Base-by-base conservation (phyloP, 2,797 vertebrate genomes). In the Macrochelys suwanniensis region DNA sequence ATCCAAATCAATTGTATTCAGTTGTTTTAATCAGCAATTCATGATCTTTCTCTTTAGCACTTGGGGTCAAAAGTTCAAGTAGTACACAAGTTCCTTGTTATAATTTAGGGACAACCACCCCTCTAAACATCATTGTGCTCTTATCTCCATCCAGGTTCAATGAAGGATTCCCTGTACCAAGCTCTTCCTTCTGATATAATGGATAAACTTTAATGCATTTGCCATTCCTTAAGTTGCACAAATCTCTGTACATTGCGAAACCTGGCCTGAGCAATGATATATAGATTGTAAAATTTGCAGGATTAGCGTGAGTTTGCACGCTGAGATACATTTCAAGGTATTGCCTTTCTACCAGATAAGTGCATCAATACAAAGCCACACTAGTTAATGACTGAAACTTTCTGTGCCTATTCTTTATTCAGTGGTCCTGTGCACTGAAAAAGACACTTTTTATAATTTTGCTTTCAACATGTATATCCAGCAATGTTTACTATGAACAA, bases 31-130 rank as follows among this genome's bases (percentile, higher is more conserved):
- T 47, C 47, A 42, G 11, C 23, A 49, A 11, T 50, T 56, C 80
- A 59, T 50, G 56, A 45, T 78, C n/a, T 78, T 79, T 49, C 42
- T 50, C 23, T 95, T 94, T 93, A 81, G 80, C 80, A 87, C 61
- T 21, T 91, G 88, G 89, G 95, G 93, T 97, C 95, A 95, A 92
- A 94, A 96, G 95, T 97, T 95, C 96, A 95, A 84, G 7, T 80
- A 77, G 49, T 11, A 47, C 80, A 42, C 47, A 26, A 7, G 53
- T 71, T 84, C 33, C 28, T 80, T 42, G 28, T 57, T 57, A 42
- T 59, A 53, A 80, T 76, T 37, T 88, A 53, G 50, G 33, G 49
- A 42, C n/a, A 71, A 11, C 10, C n/a, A 25, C 3, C 19, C 17
- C n/a, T 42, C 37, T 23, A 19, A 23, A 42, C 21, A 6, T 71